Percentiles rank a stretch among this genome's conserved stretches.
Evolutionary conservation across 2,113 vertebrate genomes (phyloP).

Genomic region (Ahaetulla prasina): DNA sequence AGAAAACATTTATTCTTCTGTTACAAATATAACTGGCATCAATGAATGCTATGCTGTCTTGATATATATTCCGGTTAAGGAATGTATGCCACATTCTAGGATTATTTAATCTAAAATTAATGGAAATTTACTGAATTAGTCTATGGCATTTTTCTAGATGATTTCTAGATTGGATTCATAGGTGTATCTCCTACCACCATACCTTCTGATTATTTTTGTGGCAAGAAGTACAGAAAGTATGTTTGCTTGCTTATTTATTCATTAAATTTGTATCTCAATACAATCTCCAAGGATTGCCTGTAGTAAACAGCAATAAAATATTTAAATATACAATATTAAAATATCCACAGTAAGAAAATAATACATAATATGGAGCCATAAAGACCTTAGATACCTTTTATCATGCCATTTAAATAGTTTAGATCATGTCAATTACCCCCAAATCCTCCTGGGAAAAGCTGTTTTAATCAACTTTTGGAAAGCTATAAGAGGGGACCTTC

Average conservation of each 20-base stretch:
- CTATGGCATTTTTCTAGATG: not conserved
- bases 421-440: not conserved
- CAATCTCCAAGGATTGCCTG: not conserved
- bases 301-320: not conserved
- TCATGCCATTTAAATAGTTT: not conserved
- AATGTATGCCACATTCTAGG: not conserved
- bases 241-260: not conserved
- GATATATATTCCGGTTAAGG: not conserved
- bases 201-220: not conserved
- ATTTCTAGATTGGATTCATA: not conserved
- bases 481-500: not conserved
- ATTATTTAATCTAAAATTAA: not conserved
- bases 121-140: not conserved
- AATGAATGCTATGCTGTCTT: not conserved
- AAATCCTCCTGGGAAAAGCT: not conserved
- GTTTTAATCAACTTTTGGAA: not conserved
- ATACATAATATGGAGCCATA: not conserved
- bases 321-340: not conserved
- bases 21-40: not conserved
- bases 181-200: not conserved
- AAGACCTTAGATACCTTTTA: not conserved
- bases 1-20: not conserved
- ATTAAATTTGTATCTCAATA: not conserved
- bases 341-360: not conserved
- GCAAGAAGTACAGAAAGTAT: not conserved